Conservation (phyloP, 2,888 invertebrate genomes). For the Tanytarsus gracilentus region DNA sequence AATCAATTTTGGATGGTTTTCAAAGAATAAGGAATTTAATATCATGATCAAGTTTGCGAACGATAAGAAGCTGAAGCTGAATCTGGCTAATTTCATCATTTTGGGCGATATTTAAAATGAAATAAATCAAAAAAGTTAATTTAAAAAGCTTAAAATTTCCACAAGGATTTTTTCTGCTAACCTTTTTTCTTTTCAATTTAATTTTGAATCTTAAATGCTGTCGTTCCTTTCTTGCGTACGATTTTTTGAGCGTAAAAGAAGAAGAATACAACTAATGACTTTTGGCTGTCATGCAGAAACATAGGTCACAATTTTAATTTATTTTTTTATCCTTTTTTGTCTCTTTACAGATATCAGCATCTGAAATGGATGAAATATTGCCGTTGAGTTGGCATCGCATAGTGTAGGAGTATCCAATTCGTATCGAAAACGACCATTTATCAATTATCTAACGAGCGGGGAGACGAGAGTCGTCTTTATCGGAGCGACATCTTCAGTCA, state of each 20-base stretch:
- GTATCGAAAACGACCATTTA: constrained; percentile 3
- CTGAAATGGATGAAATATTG: neutral
- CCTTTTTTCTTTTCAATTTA: neutral
- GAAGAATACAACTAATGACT: neutral
- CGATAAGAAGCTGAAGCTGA: no score
- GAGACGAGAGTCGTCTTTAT: constrained; percentile 1
- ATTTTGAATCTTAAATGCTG: no score
- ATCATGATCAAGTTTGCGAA: no score
- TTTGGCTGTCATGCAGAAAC: neutral
- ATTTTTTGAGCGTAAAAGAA: no score
- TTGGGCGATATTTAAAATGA: no score
- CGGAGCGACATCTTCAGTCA: neutral
- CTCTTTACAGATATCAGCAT: neutral
- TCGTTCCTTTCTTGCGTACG: neutral
- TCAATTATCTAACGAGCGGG: constrained; percentile 15
- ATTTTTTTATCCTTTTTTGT: neutral
- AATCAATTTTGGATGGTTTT: no score
- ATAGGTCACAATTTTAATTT: neutral
- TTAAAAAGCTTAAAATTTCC: no score
- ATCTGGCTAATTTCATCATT: no score
- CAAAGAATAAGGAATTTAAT: no score
- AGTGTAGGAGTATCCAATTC: neutral
- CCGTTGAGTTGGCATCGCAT: neutral
- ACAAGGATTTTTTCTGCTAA: constrained; percentile 1
- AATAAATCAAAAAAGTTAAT: no score